A percentile compares a stretch with the other conserved stretches of the same genome.
phyloP scores from a whole-genome alignment of 2,888 invertebrate species.

The Cerastis rubricosa region DNA sequence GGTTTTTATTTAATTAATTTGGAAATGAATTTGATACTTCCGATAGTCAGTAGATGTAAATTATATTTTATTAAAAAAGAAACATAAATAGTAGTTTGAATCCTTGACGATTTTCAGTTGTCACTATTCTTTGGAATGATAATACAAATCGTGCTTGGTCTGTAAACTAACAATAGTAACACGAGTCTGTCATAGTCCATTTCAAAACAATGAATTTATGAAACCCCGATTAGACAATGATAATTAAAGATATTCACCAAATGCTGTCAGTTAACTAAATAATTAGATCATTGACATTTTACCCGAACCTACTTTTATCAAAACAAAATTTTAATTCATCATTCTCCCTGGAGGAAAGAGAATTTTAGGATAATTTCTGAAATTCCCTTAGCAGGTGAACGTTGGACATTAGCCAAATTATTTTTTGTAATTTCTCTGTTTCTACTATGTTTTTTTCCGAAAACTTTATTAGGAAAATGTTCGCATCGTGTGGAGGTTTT shows the following conservation, averaged over 20 bases:
- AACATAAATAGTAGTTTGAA: not conserved
- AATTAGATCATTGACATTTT: not conserved
- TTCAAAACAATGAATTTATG: not conserved
- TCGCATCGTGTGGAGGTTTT: constrained; percentile 31
- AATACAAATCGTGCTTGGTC: too few species aligned
- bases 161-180: not conserved
- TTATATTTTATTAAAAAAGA: too few species aligned
- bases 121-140: not conserved
- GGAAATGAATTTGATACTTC: not conserved
- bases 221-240: too few species aligned
- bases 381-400: constrained; percentile 22
- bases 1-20: not conserved
- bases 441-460: constrained; percentile 33
- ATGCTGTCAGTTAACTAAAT: not conserved
- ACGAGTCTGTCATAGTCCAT: too few species aligned
- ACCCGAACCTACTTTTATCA: not conserved
- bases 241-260: not conserved
- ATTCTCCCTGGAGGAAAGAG: not conserved
- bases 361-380: constrained; percentile 28
- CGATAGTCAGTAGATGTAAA: not conserved
- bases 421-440: constrained; percentile 52
- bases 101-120: not conserved
- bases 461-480: constrained; percentile 50
- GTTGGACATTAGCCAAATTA: constrained; percentile 60
- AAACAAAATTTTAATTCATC: constrained; percentile 3